phyloP scores from a whole-genome alignment of 1,140 invertebrate genomes.

The Eupeodes corollae region DNA sequence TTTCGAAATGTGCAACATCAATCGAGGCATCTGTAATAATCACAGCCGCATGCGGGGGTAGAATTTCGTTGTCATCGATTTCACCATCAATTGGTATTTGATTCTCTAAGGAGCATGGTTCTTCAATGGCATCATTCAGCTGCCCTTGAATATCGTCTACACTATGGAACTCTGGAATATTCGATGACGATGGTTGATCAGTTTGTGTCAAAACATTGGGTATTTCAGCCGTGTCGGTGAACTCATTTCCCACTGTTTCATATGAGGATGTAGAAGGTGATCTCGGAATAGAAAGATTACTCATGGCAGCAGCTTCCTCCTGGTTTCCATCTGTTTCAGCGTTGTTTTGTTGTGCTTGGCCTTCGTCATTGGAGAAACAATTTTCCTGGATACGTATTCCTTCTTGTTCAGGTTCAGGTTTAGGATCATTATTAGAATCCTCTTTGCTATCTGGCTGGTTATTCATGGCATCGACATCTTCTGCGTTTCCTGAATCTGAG shows the following conservation, averaged over 20 bases:
- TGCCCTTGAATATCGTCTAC: constrained; percentile 19
- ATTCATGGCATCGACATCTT: constrained; percentile 15
- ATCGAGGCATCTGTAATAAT: constrained; percentile 49
- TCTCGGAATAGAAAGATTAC: constrained; percentile 32
- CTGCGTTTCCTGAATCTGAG: constrained; percentile 29
- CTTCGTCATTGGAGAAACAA: constrained; percentile 12
- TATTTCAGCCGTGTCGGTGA: constrained; percentile 18
- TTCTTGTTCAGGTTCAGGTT: not conserved
- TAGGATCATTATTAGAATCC: not conserved
- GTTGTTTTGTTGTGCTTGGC: constrained; percentile 15
- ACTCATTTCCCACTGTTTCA: constrained; percentile 36
- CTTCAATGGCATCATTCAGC: not conserved
- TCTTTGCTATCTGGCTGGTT: not conserved
- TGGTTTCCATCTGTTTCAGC: constrained; percentile 11
- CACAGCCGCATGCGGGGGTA: constrained; percentile 40
- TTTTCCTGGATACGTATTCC: constrained; percentile 21
- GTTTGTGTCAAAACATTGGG: not conserved
- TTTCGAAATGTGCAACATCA: constrained; percentile 26
- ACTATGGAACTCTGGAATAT: constrained; percentile 16
- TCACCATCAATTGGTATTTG: not conserved
- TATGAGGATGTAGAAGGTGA: constrained; percentile 36
- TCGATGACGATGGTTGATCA: too few species aligned
- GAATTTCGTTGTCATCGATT: constrained; percentile 19
- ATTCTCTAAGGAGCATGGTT: constrained; percentile 8
- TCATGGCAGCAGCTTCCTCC: constrained; percentile 16